phyloP scores from a whole-genome alignment of 2,888 invertebrate species.

The Pandemis heparana region DNA sequence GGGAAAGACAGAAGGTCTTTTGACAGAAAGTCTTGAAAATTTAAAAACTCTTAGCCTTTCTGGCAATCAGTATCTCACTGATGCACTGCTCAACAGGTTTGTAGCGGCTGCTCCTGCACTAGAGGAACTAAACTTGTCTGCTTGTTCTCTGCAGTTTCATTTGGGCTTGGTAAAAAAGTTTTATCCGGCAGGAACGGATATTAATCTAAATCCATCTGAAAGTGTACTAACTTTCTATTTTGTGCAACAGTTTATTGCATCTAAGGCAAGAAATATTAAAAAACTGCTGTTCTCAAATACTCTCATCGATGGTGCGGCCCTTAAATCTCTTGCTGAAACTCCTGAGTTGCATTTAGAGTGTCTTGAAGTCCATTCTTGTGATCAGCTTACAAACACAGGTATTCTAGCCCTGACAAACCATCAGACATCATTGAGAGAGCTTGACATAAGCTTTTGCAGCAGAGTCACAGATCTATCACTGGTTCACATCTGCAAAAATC shows the following conservation, averaged over 20 bases:
- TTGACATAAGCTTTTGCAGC: constrained; percentile 88
- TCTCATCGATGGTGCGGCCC: constrained; percentile 87
- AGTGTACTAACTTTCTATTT: constrained; percentile 90
- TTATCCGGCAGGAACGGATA: constrained; percentile 82
- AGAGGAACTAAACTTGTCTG: constrained; percentile 87
- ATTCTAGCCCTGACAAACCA: constrained; percentile 81
- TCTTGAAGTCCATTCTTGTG: constrained; percentile 84
- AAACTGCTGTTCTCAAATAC: constrained; percentile 88
- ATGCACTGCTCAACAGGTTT: constrained; percentile 89
- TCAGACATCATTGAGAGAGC: constrained; percentile 83
- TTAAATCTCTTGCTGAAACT: constrained; percentile 84
- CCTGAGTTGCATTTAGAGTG: constrained; percentile 81
- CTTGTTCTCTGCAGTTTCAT: constrained; percentile 90
- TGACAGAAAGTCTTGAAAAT: constrained; percentile 76
- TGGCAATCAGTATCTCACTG: constrained; percentile 90
- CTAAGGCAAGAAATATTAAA: constrained; percentile 83
- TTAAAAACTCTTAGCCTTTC: constrained; percentile 87
- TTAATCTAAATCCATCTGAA: constrained; percentile 84
- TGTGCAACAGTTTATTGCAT: constrained; percentile 84
- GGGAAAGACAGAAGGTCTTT: constrained; percentile 83
- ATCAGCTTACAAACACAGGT: constrained; percentile 87
- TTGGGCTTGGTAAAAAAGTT: constrained; percentile 88
- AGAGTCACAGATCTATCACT: constrained; percentile 88
- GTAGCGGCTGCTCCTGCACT: constrained; percentile 86
- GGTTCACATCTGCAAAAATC: constrained; percentile 84